Base-by-base conservation (phyloP, 2,797 vertebrate genomes). In the Tragelaphus eurycerus region DNA sequence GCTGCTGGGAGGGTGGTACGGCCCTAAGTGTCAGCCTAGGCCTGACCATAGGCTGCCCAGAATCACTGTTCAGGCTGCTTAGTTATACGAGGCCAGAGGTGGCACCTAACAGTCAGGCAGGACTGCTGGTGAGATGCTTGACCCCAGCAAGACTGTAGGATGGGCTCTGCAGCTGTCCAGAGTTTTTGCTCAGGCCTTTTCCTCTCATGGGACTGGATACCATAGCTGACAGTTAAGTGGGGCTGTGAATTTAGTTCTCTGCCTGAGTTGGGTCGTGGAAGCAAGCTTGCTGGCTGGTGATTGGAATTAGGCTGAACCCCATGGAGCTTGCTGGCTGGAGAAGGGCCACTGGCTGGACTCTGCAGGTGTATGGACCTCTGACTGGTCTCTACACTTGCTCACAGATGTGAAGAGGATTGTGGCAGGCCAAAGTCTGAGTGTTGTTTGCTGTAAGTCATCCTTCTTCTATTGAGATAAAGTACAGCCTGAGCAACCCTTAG, bases 171-270 rank as follows among this genome's bases (percentile, higher is more conserved):
- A 0, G 29, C 27, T 84, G 13, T 38, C 52, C 27, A 9, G 60
- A 91, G 21, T 27, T 52, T 88, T 31, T 31, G 60, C 38, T 59
- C 25, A 21, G 43, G 67, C 55, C 48, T 86, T 17, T 55, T 76
- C 14, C 43, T 23, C 46, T 86, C 0, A 3, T 1, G 2, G 19
- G n/a, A 31, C n/a, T 43, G 25, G n/a, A 50, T 3, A 27, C 8
- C 59, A 17, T 17, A 19, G 13, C 38, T 9, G 29, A 29, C 59
- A 21, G 48, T 12, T 15, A 25, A 34, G 71, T 12, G 46, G 15
- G 21, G 19, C 52, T 5, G 29, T 38, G 38, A 46, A 81, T 55
- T 55, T 64, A 50, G 7, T 64, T 79, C 57, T 48, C 48, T 16
- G 57, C 34, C 27, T 79, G 27, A 31, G 34, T 7, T 1, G 48